These are phyloP conservation scores for Ictalurus furcatus DNA, from an alignment of 2,113 vertebrate genomes.

Conservation along the genomic window DNA sequence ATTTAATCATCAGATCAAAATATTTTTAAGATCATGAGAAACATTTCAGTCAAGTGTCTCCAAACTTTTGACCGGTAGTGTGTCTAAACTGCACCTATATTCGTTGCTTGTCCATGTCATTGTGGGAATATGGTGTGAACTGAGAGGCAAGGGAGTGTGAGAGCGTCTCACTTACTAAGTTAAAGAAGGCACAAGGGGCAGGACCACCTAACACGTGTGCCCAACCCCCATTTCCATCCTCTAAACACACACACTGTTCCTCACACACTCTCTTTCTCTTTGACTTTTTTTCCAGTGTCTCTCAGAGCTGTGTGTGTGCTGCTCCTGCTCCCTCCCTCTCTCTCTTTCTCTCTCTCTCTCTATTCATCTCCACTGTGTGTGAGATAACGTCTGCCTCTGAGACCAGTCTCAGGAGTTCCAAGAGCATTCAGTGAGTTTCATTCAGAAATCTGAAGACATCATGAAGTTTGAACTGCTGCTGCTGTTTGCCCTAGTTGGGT, in stretches of 20 bases:
- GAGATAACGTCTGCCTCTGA: constrained; percentile 13
- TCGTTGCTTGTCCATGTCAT: background rate
- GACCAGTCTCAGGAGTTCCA: background rate
- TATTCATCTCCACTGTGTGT: constrained; percentile 14
- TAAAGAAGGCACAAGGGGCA: constrained; percentile 47
- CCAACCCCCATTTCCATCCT: constrained; percentile 50
- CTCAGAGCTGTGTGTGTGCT: constrained; percentile 27
- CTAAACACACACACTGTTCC: constrained; percentile 36
- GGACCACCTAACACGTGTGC: constrained; percentile 50
- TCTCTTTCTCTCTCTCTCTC: constrained; percentile 15
- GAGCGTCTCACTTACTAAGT: constrained; percentile 11
- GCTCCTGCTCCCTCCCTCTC: constrained; percentile 7
- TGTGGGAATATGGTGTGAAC: constrained; percentile 17
- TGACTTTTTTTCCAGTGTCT: constrained; percentile 32
- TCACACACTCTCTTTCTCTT: constrained; percentile 36
- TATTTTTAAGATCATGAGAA: too few relatives aligned
- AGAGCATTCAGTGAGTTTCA: constrained; percentile 24
- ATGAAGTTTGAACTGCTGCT: constrained; percentile 49
- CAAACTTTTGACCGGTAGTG: too few relatives aligned
- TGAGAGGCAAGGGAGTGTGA: constrained; percentile 2
- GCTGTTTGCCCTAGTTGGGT: constrained; percentile 48
- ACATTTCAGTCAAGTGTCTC: too few relatives aligned
- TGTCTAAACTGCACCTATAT: background rate
- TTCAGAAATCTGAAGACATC: constrained; percentile 42
- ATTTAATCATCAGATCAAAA: too few relatives aligned